Conservation (phyloP, 2,888 invertebrate genomes). For the Drosophila diplacantha region DNA sequence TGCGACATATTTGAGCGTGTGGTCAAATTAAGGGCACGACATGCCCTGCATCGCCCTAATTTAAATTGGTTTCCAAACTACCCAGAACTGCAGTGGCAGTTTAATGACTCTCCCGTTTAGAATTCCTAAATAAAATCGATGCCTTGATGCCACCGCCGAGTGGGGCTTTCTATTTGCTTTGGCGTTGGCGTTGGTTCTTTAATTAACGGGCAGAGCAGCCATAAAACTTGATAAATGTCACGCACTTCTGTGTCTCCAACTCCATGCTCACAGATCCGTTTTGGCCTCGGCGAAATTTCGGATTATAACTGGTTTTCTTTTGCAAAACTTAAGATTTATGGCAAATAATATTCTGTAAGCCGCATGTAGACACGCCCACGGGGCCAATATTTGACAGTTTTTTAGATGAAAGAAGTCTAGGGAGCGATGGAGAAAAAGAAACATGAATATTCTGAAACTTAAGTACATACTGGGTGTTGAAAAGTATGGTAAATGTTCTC, state of each 20-base stretch:
- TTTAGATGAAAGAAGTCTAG: background rate
- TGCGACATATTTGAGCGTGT: constrained; percentile 35
- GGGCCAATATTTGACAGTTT: constrained; percentile 15
- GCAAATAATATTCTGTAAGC: constrained; percentile 31
- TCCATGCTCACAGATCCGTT: constrained; percentile 29
- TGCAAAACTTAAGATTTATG: constrained; percentile 28
- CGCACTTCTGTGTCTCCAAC: constrained; percentile 33
- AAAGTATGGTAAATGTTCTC: background rate
- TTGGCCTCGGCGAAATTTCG: constrained; percentile 43
- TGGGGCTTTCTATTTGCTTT: constrained; percentile 58
- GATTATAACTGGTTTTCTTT: constrained; percentile 38
- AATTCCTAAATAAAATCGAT: constrained; percentile 34
- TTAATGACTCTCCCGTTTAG: constrained; percentile 32
- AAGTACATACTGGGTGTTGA: constrained; percentile 3
- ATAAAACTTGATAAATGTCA: constrained; percentile 64
- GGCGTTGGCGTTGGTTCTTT: constrained; percentile 54
- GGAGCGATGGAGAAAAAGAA: constrained; percentile 1
- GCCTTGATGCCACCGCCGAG: constrained; percentile 49
- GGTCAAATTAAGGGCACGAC: constrained; percentile 56
- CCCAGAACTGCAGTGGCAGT: constrained; percentile 31
- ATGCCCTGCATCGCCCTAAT: constrained; percentile 43
- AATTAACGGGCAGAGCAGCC: constrained; percentile 53
- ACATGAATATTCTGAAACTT: constrained; percentile 1
- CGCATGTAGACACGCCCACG: constrained; percentile 34
- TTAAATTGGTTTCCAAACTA: constrained; percentile 45